Evolutionary conservation across 1,140 invertebrate genomes (phyloP), one percentile per base, ranked within the genome.

Genomic region (Drosophila pseudoananassae): DNA sequence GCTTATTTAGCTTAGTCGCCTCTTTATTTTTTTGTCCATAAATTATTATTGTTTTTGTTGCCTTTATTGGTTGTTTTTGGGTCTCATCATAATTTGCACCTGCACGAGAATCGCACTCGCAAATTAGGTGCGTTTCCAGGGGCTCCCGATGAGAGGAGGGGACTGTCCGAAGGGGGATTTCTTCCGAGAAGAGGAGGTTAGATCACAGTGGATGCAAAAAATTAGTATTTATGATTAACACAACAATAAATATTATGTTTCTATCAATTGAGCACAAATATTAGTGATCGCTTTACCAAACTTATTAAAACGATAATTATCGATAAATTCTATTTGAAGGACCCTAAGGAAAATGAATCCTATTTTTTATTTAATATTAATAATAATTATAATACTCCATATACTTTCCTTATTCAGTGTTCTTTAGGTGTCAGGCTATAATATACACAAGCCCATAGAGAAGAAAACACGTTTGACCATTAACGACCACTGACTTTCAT

Each of bases 41-140:
- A 74, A 54, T 61, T 76, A 51, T 59, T 60, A 23, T 56, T 31
- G 43, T 25, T 52, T 54, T 73, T 60, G 46, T 54, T 76, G 47
- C 50, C 45, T 40, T 63, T 55, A 23, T 61, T 43, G 23, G 25
- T 55, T 49, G 56, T 12, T 31, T 73, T 73, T 59, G 43, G 36
- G 47, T 65, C 49, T 33, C 54, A 58, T 83, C 79, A 83, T 78
- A 78, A 78, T 82, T 82, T 82, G 79, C 79, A 83, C 75, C 79
- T 78, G 79, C 75, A 78, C 55, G 74, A 64, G 58, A 83, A 61
- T 50, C 63, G 63, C 75, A 78, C 59, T 83, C 59, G 59, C 70
- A 78, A 82, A 83, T 83, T 83, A 78, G 75, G 59, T 72, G 70
- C 72, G 76, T 72, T 81, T 61, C 20, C 43, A 46, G 51, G 55